These are phyloP conservation scores for Piaya cayana DNA, from an alignment of 2,113 vertebrate species.

Conservation along the genomic window DNA sequence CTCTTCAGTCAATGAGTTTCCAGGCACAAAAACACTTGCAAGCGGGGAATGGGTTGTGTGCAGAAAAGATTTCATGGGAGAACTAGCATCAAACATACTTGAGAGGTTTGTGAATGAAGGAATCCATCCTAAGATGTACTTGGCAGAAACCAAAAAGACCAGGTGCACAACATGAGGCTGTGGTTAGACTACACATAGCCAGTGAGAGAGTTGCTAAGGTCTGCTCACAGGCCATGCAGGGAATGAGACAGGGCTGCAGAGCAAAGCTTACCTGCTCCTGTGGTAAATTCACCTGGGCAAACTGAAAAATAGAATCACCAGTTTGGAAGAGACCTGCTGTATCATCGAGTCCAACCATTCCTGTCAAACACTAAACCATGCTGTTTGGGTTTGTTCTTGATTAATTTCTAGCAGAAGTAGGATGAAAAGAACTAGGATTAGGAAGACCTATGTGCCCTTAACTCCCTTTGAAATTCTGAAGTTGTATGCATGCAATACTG, in stretches of 20 bases:
- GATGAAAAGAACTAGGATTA: not conserved
- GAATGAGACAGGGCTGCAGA: not conserved
- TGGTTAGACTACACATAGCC: rapidly evolving
- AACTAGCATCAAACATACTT: not conserved
- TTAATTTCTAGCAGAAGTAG: not conserved
- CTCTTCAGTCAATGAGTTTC: not conserved
- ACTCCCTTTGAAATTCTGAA: not conserved
- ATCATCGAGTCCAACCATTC: too few relatives aligned
- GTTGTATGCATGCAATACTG: not conserved
- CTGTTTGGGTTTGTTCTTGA: not conserved
- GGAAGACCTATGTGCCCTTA: not conserved
- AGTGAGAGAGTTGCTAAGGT: not conserved
- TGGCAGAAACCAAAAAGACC: not conserved
- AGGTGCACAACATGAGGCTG: too few relatives aligned
- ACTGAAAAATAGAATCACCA: too few relatives aligned
- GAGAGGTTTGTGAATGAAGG: not conserved
- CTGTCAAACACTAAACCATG: too few relatives aligned
- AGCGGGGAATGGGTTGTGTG: not conserved
- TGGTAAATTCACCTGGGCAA: not conserved
- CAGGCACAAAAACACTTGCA: not conserved
- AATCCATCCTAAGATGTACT: not conserved
- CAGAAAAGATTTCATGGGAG: not conserved
- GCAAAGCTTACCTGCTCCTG: not conserved
- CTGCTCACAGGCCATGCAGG: not conserved
- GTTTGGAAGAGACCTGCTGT: too few relatives aligned